Evolutionary conservation across 2,888 invertebrate genomes (phyloP).

Genomic region (Belgica antarctica): DNA sequence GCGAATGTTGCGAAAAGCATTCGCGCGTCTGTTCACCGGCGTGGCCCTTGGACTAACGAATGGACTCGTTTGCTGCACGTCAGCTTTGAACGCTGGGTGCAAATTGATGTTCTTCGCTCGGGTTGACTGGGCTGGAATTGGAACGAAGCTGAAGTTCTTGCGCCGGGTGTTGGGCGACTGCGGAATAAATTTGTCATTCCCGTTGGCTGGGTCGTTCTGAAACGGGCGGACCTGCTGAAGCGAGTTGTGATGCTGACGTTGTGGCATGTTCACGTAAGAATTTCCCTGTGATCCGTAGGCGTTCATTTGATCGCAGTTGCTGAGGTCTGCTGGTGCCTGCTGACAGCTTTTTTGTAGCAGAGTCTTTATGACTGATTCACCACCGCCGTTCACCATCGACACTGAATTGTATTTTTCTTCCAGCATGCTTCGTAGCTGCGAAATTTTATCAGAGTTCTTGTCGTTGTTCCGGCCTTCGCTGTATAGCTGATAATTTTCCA

Average conservation of each 20-base stretch:
- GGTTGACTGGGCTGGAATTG: constrained; percentile 74
- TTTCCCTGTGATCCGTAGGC: neutral
- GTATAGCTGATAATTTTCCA: constrained; percentile 46
- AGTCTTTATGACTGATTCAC: constrained; percentile 49
- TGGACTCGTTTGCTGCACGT: constrained; percentile 71
- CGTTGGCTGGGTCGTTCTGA: neutral
- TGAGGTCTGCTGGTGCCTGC: constrained; percentile 45
- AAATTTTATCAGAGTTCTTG: constrained; percentile 63
- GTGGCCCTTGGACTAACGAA: constrained; percentile 81
- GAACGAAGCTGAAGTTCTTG: constrained; percentile 80
- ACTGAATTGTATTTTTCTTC: constrained; percentile 63
- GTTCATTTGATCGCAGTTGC: constrained; percentile 31
- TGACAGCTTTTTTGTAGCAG: constrained; percentile 45
- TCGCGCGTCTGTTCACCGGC: constrained; percentile 64
- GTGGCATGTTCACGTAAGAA: neutral
- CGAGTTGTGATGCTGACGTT: neutral
- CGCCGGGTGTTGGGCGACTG: constrained; percentile 71
- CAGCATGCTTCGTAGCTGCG: constrained; percentile 69
- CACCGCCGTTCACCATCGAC: constrained; percentile 49
- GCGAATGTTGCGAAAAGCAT: constrained; percentile 49
- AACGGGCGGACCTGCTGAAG: neutral
- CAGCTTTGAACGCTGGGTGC: constrained; percentile 50
- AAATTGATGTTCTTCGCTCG: constrained; percentile 46
- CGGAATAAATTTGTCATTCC: neutral
- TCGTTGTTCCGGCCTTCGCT: constrained; percentile 50